Base-by-base conservation (phyloP, 2,797 vertebrate species). In the Poecilia wingei region DNA sequence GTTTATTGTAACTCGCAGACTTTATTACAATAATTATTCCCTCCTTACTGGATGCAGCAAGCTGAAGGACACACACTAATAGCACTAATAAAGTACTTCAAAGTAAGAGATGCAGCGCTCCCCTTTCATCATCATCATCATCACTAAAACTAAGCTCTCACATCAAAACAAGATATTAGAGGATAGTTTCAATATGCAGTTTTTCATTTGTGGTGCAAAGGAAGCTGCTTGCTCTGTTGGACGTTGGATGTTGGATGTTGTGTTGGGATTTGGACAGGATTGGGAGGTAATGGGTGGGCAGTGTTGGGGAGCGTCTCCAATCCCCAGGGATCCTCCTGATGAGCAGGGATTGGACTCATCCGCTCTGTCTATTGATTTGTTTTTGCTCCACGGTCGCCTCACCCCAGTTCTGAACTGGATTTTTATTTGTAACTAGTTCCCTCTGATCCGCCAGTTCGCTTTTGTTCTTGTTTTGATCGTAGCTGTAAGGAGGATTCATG, bases 341-440 rank as follows among this genome's bases (percentile, higher is more conserved):
- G 92, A 95, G 94, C 82, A 79, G 45, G 89, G 93, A 95, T 95
- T 95, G 95, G 91, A 94, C 93, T 95, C 92, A 95, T 95, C 93
- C 95, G 91, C 89, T 94, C 89, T 55, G 79, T 93, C 89, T 89
- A 96, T 95, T 78, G 95, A 96, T 95, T 95, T 95, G 95, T 95
- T 95, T 93, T 91, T 86, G 86, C 92, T 89, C 83, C 89, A 86
- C 83, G 78, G 86, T 93, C 90, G 82, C 89, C 84, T 85, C 83
- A 84, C 87, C 89, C 80, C 79, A 77, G 82, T 85, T 87, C 90
- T 84, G 87, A 87, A 82, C 82, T 81, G 12, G 72, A 88, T 88
- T 91, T 78, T 81, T 87, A 92, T 90, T 93, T 94, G 91, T 91
- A 92, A 94, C 92, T 82, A 91, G 86, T 91, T 91, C 87, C 91